Evolutionary conservation across 1,140 invertebrate species (phyloP).

Genomic region (Capitella teleta): DNA sequence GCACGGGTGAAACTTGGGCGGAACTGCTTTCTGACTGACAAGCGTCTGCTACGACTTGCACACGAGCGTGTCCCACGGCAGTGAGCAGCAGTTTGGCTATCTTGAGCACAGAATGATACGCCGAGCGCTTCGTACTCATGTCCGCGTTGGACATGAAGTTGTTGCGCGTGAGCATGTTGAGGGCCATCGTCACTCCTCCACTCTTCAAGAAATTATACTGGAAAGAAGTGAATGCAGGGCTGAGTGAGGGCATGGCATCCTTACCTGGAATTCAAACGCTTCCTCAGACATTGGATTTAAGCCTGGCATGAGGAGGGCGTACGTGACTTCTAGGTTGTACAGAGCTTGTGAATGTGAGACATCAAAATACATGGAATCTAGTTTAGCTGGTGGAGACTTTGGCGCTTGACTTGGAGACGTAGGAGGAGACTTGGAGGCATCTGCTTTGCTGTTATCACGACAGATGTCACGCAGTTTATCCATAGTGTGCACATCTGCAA

Average conservation of each 20-base stretch:
- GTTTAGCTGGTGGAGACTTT: neutral
- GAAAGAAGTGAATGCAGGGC: conserved; percentile 9
- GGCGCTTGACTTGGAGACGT: neutral
- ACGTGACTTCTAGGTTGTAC: conserved; percentile 63
- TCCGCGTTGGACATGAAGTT: conserved; percentile 75
- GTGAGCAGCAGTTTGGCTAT: conserved; percentile 73
- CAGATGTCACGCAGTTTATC: conserved; percentile 51
- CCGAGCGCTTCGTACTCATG: conserved; percentile 65
- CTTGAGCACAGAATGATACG: conserved; percentile 76
- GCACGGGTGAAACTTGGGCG: conserved; percentile 41
- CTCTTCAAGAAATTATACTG: conserved; percentile 72
- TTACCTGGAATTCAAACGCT: conserved; percentile 67
- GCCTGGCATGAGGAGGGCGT: conserved; percentile 84
- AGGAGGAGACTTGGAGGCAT: conserved; percentile 19
- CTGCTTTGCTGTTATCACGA: conserved; percentile 29
- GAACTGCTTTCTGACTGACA: conserved; percentile 20
- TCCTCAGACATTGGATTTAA: conserved; percentile 68
- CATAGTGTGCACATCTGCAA: conserved; percentile 50
- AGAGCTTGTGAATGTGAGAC: conserved; percentile 64
- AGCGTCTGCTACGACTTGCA: conserved; percentile 38
- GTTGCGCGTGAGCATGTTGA: conserved; percentile 76
- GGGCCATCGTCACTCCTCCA: conserved; percentile 64
- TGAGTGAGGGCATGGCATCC: neutral
- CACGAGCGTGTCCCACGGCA: conserved; percentile 57
- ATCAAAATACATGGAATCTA: conserved; percentile 51